Base-by-base conservation (phyloP, 1,140 invertebrate species). In the Drosophila ercepeae region DNA sequence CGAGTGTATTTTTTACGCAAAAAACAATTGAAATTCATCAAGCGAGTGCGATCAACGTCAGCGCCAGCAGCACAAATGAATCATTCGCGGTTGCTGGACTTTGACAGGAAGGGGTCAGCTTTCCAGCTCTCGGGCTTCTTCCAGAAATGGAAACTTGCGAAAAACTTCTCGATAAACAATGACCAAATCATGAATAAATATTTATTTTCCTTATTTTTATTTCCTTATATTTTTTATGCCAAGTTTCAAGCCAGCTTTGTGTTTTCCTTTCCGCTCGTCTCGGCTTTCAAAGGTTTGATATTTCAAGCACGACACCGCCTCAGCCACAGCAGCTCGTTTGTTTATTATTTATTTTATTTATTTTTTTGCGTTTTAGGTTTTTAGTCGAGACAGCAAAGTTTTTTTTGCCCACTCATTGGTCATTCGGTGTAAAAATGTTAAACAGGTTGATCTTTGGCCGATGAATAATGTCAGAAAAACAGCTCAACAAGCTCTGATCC, bases 361-460 rank as follows among this genome's bases (percentile, higher is more conserved):
- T 73, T 73, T 23, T 27, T 82, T 57, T 55, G 11, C 34, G 23
- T 72, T 79, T 84, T 84, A 86, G 65, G 81, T 75, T 86, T 75
- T 84, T 64, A 86, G 81, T 86, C 79, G 86, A 75, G 81, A 75
- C 39, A 42, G 49, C 29, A 81, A 84, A 75, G 81, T 81, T 75
- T 51, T 25, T 21, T 58, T 9, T 60, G 19, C 42, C 64, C 41
- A 14, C 57, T 82, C 78, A 73, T 73, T 77, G 42, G 53, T 41
- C 55, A 71, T 67, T 70, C 65, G 45, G 41, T 84, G 79, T 84
- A 84, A 84, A 84, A 68, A 84, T 79, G 58, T 68, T 68, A 68
- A 84, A 46, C 64, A 75, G 64, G 29, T 75, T 75, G 78, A 78
- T 83, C 59, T 67, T 64, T 64, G 59, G 16, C 45, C 63, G 45